Conservation (phyloP, 2,797 vertebrate genomes). For the Halcyon chelicuti region DNA sequence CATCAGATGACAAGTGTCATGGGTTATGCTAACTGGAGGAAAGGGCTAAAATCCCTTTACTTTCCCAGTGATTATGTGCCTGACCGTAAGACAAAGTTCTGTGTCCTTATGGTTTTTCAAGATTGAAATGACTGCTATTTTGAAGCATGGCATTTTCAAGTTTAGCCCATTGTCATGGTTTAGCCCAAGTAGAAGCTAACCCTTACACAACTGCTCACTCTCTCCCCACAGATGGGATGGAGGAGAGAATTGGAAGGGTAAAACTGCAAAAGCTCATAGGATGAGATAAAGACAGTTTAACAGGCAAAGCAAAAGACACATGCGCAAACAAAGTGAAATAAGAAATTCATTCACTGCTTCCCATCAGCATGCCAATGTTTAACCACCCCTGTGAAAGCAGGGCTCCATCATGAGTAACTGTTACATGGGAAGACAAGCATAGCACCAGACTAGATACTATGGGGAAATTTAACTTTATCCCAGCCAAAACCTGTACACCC, state of each 20-base stretch:
- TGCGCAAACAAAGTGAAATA: neutral
- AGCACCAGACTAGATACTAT: neutral
- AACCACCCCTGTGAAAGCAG: neutral
- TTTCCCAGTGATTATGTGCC: neutral
- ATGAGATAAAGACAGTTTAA: neutral
- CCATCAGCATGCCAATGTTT: neutral
- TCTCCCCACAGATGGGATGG: neutral
- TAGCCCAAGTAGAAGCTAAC: neutral
- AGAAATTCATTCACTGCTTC: neutral
- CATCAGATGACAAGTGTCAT: neutral
- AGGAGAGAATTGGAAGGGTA: neutral
- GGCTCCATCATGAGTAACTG: accelerated
- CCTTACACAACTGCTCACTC: neutral
- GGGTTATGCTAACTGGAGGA: neutral
- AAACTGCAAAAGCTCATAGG: neutral
- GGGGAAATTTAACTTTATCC: neutral
- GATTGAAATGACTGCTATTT: neutral
- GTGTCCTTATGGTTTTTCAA: neutral
- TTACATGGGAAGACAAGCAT: neutral
- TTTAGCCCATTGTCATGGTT: neutral
- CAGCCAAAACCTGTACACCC: neutral
- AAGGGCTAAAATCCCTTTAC: neutral
- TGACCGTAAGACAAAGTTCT: neutral
- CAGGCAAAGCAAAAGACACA: neutral
- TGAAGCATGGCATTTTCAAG: neutral